Evolutionary conservation across 2,113 vertebrate genomes (phyloP), one percentile per base, ranked within the genome.

Genomic region (Halichoerus grypus): DNA sequence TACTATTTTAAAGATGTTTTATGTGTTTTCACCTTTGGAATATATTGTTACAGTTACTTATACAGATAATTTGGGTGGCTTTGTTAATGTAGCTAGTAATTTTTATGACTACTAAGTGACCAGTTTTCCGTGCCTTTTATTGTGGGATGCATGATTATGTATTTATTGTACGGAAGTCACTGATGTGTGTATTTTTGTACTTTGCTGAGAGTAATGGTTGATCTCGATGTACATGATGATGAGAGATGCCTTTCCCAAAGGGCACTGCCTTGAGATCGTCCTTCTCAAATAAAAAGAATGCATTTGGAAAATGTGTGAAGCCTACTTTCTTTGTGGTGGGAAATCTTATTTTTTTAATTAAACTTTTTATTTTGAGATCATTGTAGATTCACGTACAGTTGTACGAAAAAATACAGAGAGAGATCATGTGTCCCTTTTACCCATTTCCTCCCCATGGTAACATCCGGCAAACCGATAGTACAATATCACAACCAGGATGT

Each of bases 101-200:
- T 99, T 99, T 99, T 99, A 99, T 99, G 99, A 99, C 99, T 99
- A 99, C 99, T 99, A 99, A 99, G 99, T 99, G 99, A 99, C 99
- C 99, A 98, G 99, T 99, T 99, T 99, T 99, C 98, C 97, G 99
- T 99, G 99, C 99, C 99, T 99, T 99, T 99, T 99, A 99, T 99
- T 98, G 99, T 99, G 99, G 99, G 99, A 99, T 99, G 99, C 99
- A 99, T 99, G 99, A 98, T 99, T 99, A 98, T 97, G 98, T 99
- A 99, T 99, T 99, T 99, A 99, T 99, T 98, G 99, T 99, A 99
- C 99, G 99, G 99, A 99, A 99, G 99, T 99, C 99, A 99, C 99
- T 99, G 99, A 99, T 99, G 99, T 99, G 99, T 99, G 99, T 99
- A 99, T 99, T 99, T 99, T 99, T 99, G 99, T 99, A 99, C 99